These are phyloP conservation scores for Apamea crenata DNA, from an alignment of 2,888 invertebrate genomes.

Conservation along the genomic window DNA sequence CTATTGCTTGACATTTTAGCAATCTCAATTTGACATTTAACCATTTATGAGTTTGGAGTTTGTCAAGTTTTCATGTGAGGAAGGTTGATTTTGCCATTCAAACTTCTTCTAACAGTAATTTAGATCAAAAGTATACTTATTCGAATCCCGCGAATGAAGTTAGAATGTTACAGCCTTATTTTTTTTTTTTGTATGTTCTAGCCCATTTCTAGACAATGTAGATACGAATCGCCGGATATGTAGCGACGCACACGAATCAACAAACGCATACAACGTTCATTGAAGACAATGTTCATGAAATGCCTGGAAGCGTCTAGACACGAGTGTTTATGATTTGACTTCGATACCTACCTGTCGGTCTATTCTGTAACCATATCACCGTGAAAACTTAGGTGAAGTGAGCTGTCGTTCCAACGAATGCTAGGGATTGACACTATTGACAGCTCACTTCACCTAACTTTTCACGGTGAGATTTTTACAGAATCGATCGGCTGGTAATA, in stretches of 20 bases:
- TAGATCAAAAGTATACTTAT: neutral
- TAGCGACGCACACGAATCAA: conserved; percentile 24
- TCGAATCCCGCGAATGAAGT: neutral
- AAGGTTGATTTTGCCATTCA: no score
- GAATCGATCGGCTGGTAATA: no score
- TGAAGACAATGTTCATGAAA: conserved; percentile 4
- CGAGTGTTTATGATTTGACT: conserved; percentile 19
- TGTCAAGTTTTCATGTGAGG: neutral
- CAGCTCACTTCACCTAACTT: no score
- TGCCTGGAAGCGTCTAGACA: conserved; percentile 27
- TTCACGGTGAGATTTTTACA: no score
- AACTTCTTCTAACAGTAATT: neutral
- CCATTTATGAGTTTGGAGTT: neutral
- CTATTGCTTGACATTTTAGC: neutral
- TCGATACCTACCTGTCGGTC: no score
- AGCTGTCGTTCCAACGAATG: no score
- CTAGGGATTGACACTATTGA: no score
- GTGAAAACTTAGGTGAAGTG: no score
- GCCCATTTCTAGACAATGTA: neutral
- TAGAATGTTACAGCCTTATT: neutral
- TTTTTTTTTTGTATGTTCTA: neutral
- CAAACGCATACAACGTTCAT: conserved; percentile 7
- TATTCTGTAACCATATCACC: no score
- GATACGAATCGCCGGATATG: conserved; percentile 7
- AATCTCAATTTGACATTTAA: neutral